phyloP scores from a whole-genome alignment of 2,888 invertebrate species.

The Candidula unifasciata region DNA sequence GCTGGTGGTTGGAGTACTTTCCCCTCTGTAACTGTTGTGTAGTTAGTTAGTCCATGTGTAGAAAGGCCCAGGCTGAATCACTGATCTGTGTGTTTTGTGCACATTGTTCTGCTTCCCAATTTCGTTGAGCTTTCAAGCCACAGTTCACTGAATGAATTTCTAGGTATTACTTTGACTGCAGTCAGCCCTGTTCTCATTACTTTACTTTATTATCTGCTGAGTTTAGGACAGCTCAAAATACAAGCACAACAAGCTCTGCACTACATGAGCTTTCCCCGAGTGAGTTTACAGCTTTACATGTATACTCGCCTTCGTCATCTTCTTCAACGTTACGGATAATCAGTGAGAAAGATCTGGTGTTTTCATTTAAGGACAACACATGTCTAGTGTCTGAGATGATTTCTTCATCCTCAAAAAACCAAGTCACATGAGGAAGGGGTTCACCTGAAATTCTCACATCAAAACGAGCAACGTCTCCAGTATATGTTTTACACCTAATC shows the following conservation, averaged over 20 bases:
- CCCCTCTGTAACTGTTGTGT: no score
- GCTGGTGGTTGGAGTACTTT: no score
- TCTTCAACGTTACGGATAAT: conserved; percentile 78
- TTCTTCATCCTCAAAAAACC: conserved; percentile 76
- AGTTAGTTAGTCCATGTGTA: no score
- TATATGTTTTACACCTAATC: conserved; percentile 76
- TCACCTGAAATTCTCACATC: conserved; percentile 74
- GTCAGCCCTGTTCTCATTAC: no score
- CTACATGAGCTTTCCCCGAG: conserved; percentile 60
- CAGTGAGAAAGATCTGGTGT: conserved; percentile 74
- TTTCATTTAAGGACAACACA: conserved; percentile 63
- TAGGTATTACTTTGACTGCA: no score
- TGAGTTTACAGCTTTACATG: conserved; percentile 61
- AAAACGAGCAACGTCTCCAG: conserved; percentile 77
- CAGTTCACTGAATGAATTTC: no score
- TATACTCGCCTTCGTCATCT: conserved; percentile 88
- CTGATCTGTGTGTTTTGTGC: no score
- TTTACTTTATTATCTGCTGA: no score
- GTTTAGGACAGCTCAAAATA: conserved; percentile 10
- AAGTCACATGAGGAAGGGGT: conserved; percentile 68
- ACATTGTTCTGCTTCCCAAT: no score
- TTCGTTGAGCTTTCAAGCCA: no score
- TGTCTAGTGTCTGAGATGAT: conserved; percentile 65
- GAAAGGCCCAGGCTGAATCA: no score
- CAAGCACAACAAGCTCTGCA: conserved; percentile 64